Conservation (phyloP, 2,113 vertebrate genomes). For the Eira barbara region DNA sequence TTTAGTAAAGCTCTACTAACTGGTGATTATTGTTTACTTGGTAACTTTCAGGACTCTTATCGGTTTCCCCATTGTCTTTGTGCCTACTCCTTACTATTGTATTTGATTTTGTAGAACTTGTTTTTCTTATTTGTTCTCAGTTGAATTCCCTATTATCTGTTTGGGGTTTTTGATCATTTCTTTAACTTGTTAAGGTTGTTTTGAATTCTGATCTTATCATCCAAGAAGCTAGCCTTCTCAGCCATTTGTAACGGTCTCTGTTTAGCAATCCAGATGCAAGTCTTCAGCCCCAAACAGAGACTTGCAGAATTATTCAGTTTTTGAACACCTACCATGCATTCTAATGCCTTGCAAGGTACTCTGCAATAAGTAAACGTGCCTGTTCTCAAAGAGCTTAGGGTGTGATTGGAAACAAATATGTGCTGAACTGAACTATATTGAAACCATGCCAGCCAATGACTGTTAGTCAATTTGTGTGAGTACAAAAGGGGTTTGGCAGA, state of each 20-base stretch:
- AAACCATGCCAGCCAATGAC: background rate
- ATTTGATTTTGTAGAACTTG: conserved; percentile 52
- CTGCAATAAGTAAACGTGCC: background rate
- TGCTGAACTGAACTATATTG: background rate
- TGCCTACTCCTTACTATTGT: background rate
- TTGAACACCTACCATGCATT: background rate
- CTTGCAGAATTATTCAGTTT: conserved; percentile 30
- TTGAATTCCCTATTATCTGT: background rate
- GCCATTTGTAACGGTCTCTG: conserved; percentile 12
- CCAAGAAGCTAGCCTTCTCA: background rate
- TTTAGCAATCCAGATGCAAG: background rate
- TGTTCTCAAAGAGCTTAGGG: background rate
- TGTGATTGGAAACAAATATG: conserved; percentile 12
- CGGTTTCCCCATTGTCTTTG: background rate
- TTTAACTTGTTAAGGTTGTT: conserved; percentile 33
- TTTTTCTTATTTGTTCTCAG: conserved; percentile 56
- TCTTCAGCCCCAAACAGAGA: background rate
- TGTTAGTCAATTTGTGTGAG: background rate
- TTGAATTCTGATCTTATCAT: conserved; percentile 44
- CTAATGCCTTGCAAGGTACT: background rate
- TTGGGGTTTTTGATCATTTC: background rate
- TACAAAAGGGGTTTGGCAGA: background rate
- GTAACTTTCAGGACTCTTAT: background rate
- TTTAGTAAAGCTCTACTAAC: background rate
- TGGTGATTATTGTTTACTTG: background rate